Conservation (phyloP, 2,797 vertebrate species). For the Hemibagrus guttatus region DNA sequence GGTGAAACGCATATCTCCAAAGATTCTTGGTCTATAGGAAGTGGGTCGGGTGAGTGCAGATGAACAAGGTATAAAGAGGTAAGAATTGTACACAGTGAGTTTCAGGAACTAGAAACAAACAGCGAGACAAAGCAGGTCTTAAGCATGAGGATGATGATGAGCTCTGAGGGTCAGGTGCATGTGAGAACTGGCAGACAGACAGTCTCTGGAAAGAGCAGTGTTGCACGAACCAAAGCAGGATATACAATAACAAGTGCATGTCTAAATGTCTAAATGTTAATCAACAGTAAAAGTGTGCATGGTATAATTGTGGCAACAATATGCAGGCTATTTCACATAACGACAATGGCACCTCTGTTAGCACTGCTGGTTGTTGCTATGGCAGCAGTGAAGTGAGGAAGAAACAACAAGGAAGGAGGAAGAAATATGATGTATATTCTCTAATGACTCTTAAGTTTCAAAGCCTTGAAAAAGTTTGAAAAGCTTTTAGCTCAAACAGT, state of each 20-base stretch:
- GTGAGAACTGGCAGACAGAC: neutral
- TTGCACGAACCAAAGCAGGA: neutral
- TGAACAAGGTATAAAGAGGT: neutral
- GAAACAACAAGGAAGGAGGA: neutral
- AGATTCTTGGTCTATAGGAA: neutral
- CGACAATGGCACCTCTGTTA: neutral
- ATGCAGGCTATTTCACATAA: neutral
- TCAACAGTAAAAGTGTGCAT: neutral
- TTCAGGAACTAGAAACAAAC: neutral
- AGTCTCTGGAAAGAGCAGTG: neutral
- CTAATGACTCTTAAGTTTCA: neutral
- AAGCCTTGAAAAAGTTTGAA: neutral
- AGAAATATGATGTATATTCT: neutral
- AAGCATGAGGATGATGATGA: too few species aligned
- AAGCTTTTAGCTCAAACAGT: neutral
- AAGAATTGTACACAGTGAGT: neutral
- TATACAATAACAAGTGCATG: neutral
- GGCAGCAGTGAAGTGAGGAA: slow-evolving; percentile 16
- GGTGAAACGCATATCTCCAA: neutral
- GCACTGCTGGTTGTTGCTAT: slow-evolving; percentile 1
- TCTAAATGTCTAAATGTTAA: neutral
- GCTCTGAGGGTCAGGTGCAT: neutral
- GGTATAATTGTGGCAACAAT: neutral
- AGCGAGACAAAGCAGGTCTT: neutral
- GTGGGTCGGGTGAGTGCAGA: neutral